Evolutionary conservation across 2,888 invertebrate species (phyloP).

Genomic region (Campoplex capitator): DNA sequence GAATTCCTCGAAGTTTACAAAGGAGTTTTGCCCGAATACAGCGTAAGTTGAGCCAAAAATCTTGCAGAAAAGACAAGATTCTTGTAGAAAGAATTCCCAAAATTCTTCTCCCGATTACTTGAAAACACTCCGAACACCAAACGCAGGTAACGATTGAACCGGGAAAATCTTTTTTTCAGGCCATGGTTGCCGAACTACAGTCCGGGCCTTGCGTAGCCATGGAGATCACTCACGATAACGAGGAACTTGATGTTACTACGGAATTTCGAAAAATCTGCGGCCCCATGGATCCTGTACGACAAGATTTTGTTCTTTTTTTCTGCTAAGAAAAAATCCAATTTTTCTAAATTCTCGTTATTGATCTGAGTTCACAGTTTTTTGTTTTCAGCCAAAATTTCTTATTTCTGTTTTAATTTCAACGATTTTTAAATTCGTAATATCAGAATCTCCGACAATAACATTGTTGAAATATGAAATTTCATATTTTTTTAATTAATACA

Average conservation of each 20-base stretch:
- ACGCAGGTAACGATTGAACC: not conserved
- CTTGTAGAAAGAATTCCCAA: not conserved
- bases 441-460: not conserved
- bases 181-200: slow-evolving; percentile 93
- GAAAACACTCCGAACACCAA: not conserved
- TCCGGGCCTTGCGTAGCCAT: slow-evolving; percentile 95
- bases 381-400: too few relatives aligned
- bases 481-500: not conserved
- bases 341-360: not conserved
- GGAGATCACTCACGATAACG: slow-evolving; percentile 90
- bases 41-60: slow-evolving; percentile 84
- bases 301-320: slow-evolving; percentile 9
- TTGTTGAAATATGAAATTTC: not conserved
- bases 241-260: slow-evolving; percentile 87
- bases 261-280: slow-evolving; percentile 94
- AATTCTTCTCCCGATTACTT: not conserved
- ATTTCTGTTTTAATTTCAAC: not conserved
- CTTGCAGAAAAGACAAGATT: not conserved
- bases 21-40: slow-evolving; percentile 92
- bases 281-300: slow-evolving; percentile 94
- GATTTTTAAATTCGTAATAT: too few relatives aligned
- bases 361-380: too few relatives aligned
- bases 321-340: too few relatives aligned
- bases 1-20: slow-evolving; percentile 97
- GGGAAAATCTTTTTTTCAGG: slow-evolving; percentile 85